These are phyloP conservation scores for Eristalis arbustorum DNA, from an alignment of 2,888 invertebrate species.

Conservation along the genomic window DNA sequence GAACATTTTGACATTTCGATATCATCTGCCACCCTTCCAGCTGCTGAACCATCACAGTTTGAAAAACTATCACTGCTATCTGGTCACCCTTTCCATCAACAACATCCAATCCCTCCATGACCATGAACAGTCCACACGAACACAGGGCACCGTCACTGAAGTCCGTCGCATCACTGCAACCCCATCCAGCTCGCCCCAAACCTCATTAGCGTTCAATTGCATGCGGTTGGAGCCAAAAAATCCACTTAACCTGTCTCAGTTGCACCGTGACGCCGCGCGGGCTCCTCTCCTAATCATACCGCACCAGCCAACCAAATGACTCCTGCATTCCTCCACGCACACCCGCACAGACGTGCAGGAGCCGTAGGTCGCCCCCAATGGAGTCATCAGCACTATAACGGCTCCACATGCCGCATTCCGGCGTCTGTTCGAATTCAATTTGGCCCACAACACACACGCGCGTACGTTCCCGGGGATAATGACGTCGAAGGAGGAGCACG, in stretches of 20 bases:
- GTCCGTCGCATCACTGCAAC: neutral
- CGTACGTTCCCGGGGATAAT: constrained; percentile 31
- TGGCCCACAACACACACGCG: neutral
- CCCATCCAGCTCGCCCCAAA: neutral
- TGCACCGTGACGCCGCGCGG: neutral
- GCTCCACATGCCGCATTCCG: neutral
- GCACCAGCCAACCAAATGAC: neutral
- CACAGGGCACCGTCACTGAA: neutral
- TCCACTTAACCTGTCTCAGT: neutral
- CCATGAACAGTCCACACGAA: no score
- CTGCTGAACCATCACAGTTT: no score
- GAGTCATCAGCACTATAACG: neutral
- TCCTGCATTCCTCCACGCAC: neutral
- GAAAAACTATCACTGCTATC: no score
- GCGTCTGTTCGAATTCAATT: constrained; percentile 31
- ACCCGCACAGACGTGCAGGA: no score
- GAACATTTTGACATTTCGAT: no score
- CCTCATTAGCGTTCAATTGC: neutral
- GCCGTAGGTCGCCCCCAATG: neutral
- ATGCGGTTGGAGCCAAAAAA: neutral
- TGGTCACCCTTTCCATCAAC: no score
- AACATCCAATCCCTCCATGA: no score
- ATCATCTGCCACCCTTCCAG: no score
- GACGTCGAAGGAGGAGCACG: constrained; percentile 11
- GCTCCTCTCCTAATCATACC: neutral